Evolutionary conservation across 64 coral and sea anemone species (phyloP).

Genomic region (Pocillopora verrucosa): DNA sequence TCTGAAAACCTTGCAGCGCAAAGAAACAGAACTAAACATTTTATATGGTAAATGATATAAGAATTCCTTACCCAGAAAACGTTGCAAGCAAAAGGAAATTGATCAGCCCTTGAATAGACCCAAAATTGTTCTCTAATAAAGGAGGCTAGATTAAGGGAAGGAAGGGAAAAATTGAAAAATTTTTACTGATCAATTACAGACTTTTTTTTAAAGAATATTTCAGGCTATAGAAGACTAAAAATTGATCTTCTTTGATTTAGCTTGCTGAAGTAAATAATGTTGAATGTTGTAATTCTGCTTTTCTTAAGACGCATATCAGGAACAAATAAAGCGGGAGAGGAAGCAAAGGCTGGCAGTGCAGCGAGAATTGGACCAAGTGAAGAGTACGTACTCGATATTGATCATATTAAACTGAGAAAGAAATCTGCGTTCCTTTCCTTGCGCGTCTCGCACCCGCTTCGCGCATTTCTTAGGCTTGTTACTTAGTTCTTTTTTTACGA

Average conservation of each 20-base stretch:
- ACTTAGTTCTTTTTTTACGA: too few relatives aligned
- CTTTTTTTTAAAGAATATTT: too few relatives aligned
- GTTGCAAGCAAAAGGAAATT: too few relatives aligned
- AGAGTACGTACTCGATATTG: background rate
- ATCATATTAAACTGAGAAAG: background rate
- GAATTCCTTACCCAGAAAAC: too few relatives aligned
- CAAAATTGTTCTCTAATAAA: too few relatives aligned
- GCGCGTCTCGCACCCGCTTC: too few relatives aligned
- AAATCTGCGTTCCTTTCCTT: too few relatives aligned
- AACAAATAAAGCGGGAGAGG: conserved; percentile 52
- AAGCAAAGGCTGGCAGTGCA: conserved; percentile 19
- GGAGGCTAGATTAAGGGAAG: too few relatives aligned
- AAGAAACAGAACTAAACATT: conserved; percentile 91
- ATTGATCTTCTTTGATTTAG: background rate
- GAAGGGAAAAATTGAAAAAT: too few relatives aligned
- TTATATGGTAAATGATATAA: conserved; percentile 64
- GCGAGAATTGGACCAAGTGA: conserved; percentile 42
- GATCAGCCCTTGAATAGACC: too few relatives aligned
- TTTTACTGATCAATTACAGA: too few relatives aligned
- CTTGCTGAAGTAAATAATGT: background rate
- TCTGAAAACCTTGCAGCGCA: conserved; percentile 73
- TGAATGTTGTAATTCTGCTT: background rate
- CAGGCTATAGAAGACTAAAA: background rate
- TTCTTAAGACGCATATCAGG: conserved; percentile 56
- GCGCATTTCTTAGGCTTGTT: too few relatives aligned